Evolutionary conservation across 2,113 vertebrate species (phyloP).

Genomic region (rat (Rattus norvegicus)): DNA sequence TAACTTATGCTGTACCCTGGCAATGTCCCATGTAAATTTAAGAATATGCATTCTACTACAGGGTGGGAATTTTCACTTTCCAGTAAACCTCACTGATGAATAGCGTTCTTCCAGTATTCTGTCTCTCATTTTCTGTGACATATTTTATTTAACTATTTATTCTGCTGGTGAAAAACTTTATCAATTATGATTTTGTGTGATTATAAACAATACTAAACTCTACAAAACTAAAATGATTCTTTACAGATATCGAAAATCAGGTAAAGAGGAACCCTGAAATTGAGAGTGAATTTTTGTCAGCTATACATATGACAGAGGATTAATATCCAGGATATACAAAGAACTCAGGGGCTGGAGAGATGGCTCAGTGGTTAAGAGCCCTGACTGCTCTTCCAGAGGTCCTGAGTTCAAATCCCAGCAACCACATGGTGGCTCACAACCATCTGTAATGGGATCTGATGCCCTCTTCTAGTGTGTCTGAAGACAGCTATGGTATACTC

Average conservation of each 20-base stretch:
- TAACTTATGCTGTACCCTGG: background rate
- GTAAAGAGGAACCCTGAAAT: background rate
- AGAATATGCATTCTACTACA: conserved; percentile 1
- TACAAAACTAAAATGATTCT: background rate
- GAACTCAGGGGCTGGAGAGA: background rate
- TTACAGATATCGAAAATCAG: background rate
- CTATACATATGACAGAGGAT: background rate
- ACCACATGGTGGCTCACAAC: no score
- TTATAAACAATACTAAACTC: conserved; percentile 11
- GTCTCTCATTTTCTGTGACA: conserved; percentile 16
- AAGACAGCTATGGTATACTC: no score
- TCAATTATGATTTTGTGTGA: background rate
- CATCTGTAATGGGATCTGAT: no score
- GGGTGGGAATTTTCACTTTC: background rate
- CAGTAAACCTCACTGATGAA: background rate
- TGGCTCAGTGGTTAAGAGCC: no score
- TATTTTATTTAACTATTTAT: background rate
- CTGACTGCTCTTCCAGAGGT: no score
- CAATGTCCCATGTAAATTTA: background rate
- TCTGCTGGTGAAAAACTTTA: background rate
- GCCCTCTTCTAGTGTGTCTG: no score
- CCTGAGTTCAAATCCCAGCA: no score
- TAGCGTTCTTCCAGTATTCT: background rate
- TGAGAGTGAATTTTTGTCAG: background rate
- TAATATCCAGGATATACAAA: background rate